Base-by-base conservation (phyloP, 1,140 invertebrate genomes). In the Drosophila setifemur region DNA sequence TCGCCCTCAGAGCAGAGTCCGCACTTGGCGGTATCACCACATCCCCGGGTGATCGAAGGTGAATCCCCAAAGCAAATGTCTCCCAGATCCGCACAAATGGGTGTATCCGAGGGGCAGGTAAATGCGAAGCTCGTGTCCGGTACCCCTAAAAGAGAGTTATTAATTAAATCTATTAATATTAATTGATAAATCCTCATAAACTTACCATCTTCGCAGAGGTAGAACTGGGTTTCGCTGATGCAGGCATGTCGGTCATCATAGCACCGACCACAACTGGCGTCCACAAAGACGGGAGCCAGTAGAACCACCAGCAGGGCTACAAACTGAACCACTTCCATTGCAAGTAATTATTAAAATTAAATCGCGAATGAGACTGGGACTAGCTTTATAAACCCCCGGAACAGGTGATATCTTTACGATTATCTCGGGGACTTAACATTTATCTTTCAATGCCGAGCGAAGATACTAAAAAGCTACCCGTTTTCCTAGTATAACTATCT, bases 371-470 rank as follows among this genome's bases (percentile, higher is more conserved):
- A 29, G 18, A 19, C 8, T 11, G 9, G 4, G n/a, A 26, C 25
- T 39, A 42, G 79, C 74, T 61, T 83, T 83, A 50, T 83, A 85
- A 85, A 64, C 54, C 57, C 60, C 43, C 21, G 1, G 8, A 35
- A 16, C 12, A 6, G 1, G 9, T 19, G 7, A 42, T 74, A 83
- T 83, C 79, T 83, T 79, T 83, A 74, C 42, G 42, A 12, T 5
- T 3, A 21, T 21, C n/a, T n/a, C 39, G 28, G 31, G 31, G 18
- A 25, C 8, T 23, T 26, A 26, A 23, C 12, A 16, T 14, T 64
- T 78, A 83, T 83, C 81, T 85, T 26, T 55, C 78, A 82, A 82
- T 82, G 78, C 40, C 75, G 64, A 8, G 18, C n/a, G 4, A 7
- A 18, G 37, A n/a, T n/a, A 19, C 23, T 35, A 72, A 81, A 72